Conservation (phyloP, 2,888 invertebrate genomes). For the Geotrupes spiniger region DNA sequence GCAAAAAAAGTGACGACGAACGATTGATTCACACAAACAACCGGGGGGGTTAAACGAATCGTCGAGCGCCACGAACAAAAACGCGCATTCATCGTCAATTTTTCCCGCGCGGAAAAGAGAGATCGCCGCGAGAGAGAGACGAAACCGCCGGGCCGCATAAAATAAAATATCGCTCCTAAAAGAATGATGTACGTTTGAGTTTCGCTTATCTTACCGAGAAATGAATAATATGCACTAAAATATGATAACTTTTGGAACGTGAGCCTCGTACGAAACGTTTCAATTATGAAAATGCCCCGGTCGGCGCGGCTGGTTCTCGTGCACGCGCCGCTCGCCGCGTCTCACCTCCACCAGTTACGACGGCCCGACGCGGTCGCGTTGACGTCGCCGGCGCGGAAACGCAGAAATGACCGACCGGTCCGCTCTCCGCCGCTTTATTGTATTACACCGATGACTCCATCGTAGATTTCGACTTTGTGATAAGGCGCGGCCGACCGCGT, state of each 20-base stretch:
- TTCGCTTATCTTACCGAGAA: conserved; percentile 28
- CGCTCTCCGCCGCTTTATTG: not conserved
- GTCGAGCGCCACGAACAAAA: too few relatives aligned
- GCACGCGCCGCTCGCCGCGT: too few relatives aligned
- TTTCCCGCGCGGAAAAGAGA: too few relatives aligned
- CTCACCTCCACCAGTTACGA: too few relatives aligned
- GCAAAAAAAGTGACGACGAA: too few relatives aligned
- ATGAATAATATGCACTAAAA: conserved; percentile 33
- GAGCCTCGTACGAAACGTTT: conserved; percentile 29
- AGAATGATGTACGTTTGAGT: conserved; percentile 7
- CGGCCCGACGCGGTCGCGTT: too few relatives aligned
- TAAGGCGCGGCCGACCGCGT: conserved; percentile 2
- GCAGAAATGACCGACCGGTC: conserved; percentile 5
- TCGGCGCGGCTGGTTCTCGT: not conserved
- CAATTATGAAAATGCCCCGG: conserved; percentile 25
- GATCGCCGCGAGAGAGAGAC: too few relatives aligned
- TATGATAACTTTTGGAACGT: conserved; percentile 32
- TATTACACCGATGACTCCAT: conserved; percentile 1
- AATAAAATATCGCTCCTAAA: conserved; percentile 1
- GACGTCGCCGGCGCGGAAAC: too few relatives aligned
- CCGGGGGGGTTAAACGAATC: too few relatives aligned
- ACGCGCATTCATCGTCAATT: too few relatives aligned
- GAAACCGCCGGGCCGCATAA: not conserved
- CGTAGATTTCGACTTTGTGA: conserved; percentile 4
- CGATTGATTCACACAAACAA: too few relatives aligned